Conservation (phyloP, 1,140 invertebrate genomes). For the Papilio machaon region DNA sequence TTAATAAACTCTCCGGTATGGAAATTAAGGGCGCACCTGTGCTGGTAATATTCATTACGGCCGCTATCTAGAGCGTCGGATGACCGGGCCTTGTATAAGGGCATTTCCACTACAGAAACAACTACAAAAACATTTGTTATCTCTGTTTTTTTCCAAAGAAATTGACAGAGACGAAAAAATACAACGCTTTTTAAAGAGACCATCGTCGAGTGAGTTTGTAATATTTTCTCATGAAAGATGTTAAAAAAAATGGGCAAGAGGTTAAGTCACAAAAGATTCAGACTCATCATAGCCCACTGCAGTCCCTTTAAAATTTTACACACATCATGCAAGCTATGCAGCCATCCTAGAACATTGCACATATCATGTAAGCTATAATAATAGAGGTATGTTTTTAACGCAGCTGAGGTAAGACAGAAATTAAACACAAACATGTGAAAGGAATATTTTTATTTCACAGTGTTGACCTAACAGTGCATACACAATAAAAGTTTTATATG, state of each 20-base stretch:
- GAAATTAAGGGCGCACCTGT: conserved; percentile 32
- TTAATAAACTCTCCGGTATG: conserved; percentile 32
- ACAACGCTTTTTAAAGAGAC: neutral
- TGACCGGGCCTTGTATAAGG: neutral
- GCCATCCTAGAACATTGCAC: no score
- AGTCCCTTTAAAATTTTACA: no score
- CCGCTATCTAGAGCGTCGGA: conserved; percentile 4
- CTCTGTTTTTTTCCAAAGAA: neutral
- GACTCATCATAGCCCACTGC: no score
- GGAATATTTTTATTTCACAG: conserved; percentile 76
- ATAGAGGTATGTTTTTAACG: neutral
- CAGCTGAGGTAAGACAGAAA: conserved; percentile 23
- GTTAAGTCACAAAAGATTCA: neutral
- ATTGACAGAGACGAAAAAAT: neutral
- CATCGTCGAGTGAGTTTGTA: neutral
- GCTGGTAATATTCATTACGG: conserved; percentile 3
- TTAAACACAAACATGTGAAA: conserved; percentile 64
- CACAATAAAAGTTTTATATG: conserved; percentile 74
- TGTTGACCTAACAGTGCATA: conserved; percentile 78
- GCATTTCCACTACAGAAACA: neutral
- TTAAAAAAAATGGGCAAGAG: no score
- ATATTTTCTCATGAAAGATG: neutral
- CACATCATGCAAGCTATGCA: no score
- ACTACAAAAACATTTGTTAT: neutral
- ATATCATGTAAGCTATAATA: no score